These are phyloP conservation scores for Serinus canaria DNA, from an alignment of 2,113 vertebrate species.

Conservation along the genomic window DNA sequence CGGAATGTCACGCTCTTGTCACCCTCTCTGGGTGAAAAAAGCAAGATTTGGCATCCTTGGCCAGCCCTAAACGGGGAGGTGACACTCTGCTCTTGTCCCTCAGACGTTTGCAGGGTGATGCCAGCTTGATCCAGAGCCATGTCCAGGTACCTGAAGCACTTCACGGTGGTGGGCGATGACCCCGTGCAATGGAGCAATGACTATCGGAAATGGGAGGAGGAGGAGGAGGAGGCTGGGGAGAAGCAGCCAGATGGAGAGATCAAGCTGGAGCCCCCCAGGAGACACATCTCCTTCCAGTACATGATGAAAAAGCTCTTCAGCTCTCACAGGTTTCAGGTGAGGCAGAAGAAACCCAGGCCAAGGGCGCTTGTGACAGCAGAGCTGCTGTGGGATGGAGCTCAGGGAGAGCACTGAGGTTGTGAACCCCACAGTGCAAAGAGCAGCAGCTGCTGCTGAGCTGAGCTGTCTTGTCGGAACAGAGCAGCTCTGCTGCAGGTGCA, in stretches of 20 bases:
- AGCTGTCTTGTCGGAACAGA: rapidly evolving
- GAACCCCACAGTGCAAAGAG: not conserved
- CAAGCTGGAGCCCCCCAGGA: constrained; percentile 29
- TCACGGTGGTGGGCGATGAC: constrained; percentile 87
- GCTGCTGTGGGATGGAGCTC: rapidly evolving
- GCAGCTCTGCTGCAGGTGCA: rapidly evolving
- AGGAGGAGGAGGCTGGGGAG: constrained; percentile 72
- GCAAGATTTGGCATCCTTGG: not conserved
- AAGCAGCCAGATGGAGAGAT: not conserved
- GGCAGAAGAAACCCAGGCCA: not conserved
- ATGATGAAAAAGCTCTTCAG: constrained; percentile 81
- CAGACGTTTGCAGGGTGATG: not conserved
- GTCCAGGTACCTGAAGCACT: constrained; percentile 86
- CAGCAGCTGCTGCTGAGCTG: not conserved
- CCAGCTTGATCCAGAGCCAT: constrained; percentile 68
- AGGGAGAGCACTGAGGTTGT: rapidly evolving
- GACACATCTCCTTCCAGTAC: constrained; percentile 71
- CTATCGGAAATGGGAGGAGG: constrained; percentile 72
- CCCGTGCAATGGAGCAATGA: constrained; percentile 70
- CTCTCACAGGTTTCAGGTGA: constrained; percentile 88
- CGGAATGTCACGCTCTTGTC: not conserved
- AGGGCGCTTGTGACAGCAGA: not conserved
- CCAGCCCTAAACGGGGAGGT: rapidly evolving
- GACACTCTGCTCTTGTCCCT: not conserved
- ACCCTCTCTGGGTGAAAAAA: not conserved